A percentile compares a stretch with the other conserved stretches of the same genome.
Evolutionary conservation across 2,888 invertebrate genomes (phyloP).

Genomic region (Odontothrips loti): DNA sequence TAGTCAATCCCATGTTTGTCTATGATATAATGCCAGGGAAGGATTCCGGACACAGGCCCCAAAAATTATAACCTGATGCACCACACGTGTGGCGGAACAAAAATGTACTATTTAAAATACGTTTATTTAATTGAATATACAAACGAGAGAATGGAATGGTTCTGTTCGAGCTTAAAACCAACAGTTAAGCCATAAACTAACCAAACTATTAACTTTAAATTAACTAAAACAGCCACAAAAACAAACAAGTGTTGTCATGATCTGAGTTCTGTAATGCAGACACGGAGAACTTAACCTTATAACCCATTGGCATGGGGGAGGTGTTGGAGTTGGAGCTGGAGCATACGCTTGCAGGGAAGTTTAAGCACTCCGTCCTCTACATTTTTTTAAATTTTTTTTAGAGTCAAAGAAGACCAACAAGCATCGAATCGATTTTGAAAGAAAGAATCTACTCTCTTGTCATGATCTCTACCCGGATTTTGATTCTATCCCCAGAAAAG

Average conservation of each 20-base stretch:
- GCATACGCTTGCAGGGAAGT: too few relatives aligned
- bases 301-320: too few relatives aligned
- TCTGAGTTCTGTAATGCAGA: neutral
- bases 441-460: too few relatives aligned
- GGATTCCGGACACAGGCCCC: neutral
- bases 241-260: neutral
- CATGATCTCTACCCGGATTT: too few relatives aligned
- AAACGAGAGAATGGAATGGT: neutral
- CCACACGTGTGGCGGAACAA: neutral
- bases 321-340: too few relatives aligned
- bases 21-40: neutral
- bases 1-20: constrained; percentile 75
- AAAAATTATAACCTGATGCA: neutral
- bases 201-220: neutral
- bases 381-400: too few relatives aligned
- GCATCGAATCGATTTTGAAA: too few relatives aligned
- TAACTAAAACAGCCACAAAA: neutral
- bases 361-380: too few relatives aligned
- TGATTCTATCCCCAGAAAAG: too few relatives aligned
- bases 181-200: neutral
- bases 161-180: neutral
- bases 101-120: neutral
- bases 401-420: too few relatives aligned
- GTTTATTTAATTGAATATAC: neutral
- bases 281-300: neutral